Evolutionary conservation across 2,888 invertebrate genomes (phyloP), one percentile per base, ranked within the genome.

Genomic region (Ceratothoa steindachneri): DNA sequence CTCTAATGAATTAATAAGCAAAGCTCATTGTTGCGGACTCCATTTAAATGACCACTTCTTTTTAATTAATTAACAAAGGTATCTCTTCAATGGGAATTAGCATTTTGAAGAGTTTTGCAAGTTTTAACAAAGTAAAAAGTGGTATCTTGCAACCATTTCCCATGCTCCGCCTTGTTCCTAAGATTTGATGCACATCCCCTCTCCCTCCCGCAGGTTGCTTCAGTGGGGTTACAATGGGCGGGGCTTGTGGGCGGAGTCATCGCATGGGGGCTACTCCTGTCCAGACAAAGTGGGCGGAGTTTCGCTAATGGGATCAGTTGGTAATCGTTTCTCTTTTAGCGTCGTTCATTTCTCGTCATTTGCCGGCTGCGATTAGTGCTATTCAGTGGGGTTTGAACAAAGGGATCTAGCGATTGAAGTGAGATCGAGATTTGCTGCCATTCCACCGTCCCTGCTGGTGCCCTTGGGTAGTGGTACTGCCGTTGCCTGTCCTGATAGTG

Each of bases 31-130:
- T 60, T 60, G 60, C 27, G 19, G 60, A 60, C 5, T 55, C 55
- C 19, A 55, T 55, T 55, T 55, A 55, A 60, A n/a, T 60, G 24
- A n/a, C 60, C 24, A 24, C 60, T 24, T 60, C 60, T 60, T 60
- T 60, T 60, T 22, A 60, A 22, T 60, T 22, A 60, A 22, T 60
- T 60, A 24, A 9, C 12, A 24, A 60, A 22, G 19, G 22, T 24
- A n/a, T 60, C 24, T 60, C 60, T 60, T 60, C 60, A 60, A 60
- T 60, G 24, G 60, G 24, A 60, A 60, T 60, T 60, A 60, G 24
- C 60, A 60, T 60, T 60, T 60, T 60, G 22, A n/a, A 60, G 24
- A 60, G 60, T 24, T 60, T 24, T 60, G 60, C 19, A 60, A 60
- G 22, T 9, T 41, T 41, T 41, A 41, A 41, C 7, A 41, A 41